Evolutionary conservation across 2,797 vertebrate species (phyloP), one percentile per base, ranked within the genome.

Genomic region (Vespertilio murinus): DNA sequence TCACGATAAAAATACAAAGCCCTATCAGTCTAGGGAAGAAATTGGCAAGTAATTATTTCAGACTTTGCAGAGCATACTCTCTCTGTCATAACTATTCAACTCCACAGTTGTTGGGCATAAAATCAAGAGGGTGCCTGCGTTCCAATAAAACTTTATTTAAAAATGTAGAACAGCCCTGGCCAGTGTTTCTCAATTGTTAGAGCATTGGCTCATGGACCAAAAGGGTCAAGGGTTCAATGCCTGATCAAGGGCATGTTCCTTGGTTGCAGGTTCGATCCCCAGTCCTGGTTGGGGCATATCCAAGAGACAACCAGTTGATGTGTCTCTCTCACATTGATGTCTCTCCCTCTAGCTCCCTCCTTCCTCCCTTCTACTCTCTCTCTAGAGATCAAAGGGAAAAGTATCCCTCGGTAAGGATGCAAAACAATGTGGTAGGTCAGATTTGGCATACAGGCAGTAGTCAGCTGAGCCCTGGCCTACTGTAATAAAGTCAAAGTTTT

Each of bases 111-210:
- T 20, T 38, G 3, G n/a, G 18, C 5, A 30, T 77, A 49, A 61
- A 74, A 75, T 8, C 56, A 67, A 28, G 5, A 78, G 0, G 11
- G 3, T 67, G 11, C 11, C 18, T 80, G 33, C n/a, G n/a, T 70
- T 82, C 7, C 35, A 88, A 30, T 54, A 65, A 92, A 75, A 79
- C 10, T 67, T 90, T 74, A 82, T 65, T 91, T 65, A 5, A 35
- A 74, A 45, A 45, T 12, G n/a, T 18, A n/a, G 47, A 1, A 9
- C 11, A 33, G 20, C 16, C 18, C 8, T 61, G 33, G 22, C 25
- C n/a, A 56, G 22, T 3, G 4, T 3, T 3, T 56, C 54, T 23
- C 54, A 56, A 22, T 4, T 2, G 54, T 56, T 56, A 56, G 1
- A 25, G 54, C 22, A 56, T 56, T 56, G 1, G 54, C 54, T n/a